These are phyloP conservation scores for Dasypogon diadema DNA, from an alignment of 2,888 invertebrate species.

Conservation along the genomic window DNA sequence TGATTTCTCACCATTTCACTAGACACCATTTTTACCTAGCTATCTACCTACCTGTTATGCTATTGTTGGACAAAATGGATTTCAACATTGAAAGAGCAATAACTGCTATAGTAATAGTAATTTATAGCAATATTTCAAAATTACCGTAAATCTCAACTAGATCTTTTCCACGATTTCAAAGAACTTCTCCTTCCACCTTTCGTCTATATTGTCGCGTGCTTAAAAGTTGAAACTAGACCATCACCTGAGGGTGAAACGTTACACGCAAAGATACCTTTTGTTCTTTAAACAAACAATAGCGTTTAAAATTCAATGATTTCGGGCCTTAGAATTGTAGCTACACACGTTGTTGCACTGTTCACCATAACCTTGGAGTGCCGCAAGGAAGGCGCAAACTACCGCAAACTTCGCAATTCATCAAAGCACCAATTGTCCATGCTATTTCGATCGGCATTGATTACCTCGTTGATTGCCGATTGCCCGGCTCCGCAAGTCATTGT, in stretches of 20 bases:
- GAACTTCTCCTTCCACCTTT: conserved; percentile 6
- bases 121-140: no score
- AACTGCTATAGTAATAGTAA: no score
- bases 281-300: conserved; percentile 14
- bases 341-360: not conserved
- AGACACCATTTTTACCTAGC: no score
- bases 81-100: no score
- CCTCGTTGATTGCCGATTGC: conserved; percentile 33
- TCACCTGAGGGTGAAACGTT: conserved; percentile 5
- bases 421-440: conserved; percentile 29
- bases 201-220: conserved; percentile 30
- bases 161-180: not conserved
- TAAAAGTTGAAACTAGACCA: conserved; percentile 6
- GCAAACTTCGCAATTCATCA: conserved; percentile 35
- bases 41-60: no score
- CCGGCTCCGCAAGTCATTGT: conserved; percentile 8
- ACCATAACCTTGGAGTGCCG: conserved; percentile 13
- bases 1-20: no score
- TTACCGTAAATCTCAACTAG: no score
- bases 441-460: conserved; percentile 39
- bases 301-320: conserved; percentile 30
- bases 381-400: conserved; percentile 22
- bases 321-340: not conserved
- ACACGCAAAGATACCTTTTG: conserved; percentile 17
- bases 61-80: no score